Conservation (phyloP, 2,113 vertebrate genomes). For the Conger conger region DNA sequence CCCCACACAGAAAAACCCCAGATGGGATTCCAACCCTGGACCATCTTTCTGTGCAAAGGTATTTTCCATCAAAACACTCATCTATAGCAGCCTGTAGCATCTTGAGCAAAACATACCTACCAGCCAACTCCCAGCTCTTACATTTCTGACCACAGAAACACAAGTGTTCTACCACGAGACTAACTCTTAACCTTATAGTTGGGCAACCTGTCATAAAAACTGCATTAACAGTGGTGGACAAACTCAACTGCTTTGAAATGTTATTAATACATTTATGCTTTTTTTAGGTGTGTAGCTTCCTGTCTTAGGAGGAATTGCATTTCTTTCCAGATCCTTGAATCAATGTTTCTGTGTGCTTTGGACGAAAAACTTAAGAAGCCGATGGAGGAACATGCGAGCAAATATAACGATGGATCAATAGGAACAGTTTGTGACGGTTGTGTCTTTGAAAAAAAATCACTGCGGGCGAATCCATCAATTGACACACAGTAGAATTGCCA, state of each 20-base stretch:
- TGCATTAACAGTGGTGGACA: neutral
- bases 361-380: neutral
- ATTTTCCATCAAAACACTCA: no score
- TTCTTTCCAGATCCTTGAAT: neutral
- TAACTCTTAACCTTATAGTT: neutral
- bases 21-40: no score
- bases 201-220: neutral
- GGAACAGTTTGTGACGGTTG: neutral
- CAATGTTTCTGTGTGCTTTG: neutral
- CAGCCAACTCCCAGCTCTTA: neutral
- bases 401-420: no score
- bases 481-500: conserved; percentile 9
- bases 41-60: no score
- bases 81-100: no score
- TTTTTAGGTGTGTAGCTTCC: neutral
- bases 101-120: neutral
- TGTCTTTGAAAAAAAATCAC: conserved; percentile 19
- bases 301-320: neutral
- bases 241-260: neutral
- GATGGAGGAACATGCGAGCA: neutral
- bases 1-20: no score
- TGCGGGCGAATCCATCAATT: neutral
- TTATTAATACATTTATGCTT: neutral
- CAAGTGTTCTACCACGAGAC: neutral
- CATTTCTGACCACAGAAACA: neutral